Base-by-base conservation (phyloP, 2,113 vertebrate genomes). In the Polypterus bichir region DNA sequence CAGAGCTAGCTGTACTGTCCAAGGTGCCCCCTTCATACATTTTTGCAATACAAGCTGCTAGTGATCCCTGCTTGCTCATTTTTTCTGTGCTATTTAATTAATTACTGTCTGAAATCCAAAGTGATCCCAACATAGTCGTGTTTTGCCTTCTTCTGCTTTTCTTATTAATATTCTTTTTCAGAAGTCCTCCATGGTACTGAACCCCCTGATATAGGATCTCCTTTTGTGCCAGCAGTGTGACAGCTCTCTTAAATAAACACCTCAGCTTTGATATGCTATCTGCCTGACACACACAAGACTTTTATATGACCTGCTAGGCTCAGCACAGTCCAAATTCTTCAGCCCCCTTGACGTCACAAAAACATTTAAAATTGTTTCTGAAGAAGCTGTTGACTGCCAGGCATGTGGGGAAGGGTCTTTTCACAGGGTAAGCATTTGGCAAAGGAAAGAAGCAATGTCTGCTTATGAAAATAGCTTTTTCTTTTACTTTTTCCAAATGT, bases 301-400 rank as follows among this genome's bases (percentile, higher is more conserved):
- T 69, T 67, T 67, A 79, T 81, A 68, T 65, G 70, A 77, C 65
- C 71, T 76, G 65, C 71, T 61, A 57, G 67, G 66, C 59, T 62
- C 78, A 75, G 77, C 77, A 71, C 67, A 68, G 67, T 74, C 69
- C 68, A 73, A 0, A 72, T 79, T 84, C 83, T 81, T 75, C 68
- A 59, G 68, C 71, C 71, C 71, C 70, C 75, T 72, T 88, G 87
- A 88, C 83, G 87, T 91, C 89, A 90, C 48, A 45, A 72, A 76
- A 75, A 73, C 77, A 76, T 79, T 83, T 87, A 78, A 86, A 86
- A 89, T 90, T 86, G 84, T 76, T 81, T 71, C 71, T 70, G 65
- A 47, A 88, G 82, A 87, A 85, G 82, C 80, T 83, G 86, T 68
- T 86, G 89, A 91, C 76, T 79, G 76, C 78, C 69, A 77, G 79